Percentiles rank a stretch among this genome's conserved stretches.
phyloP scores from a whole-genome alignment of 2,113 vertebrate genomes.

The Maccullochella peelii region DNA sequence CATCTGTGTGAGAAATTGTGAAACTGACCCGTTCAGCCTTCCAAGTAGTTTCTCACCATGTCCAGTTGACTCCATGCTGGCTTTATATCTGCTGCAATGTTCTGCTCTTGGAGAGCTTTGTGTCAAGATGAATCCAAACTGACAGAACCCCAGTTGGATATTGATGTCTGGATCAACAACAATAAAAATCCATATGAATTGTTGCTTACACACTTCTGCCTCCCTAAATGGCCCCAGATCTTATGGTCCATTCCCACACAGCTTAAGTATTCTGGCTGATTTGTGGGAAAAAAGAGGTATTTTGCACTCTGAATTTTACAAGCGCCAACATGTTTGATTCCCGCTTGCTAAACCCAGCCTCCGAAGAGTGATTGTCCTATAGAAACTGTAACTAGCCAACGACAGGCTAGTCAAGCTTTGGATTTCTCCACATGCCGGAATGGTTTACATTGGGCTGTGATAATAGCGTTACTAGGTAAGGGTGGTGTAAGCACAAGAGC shows the following conservation, averaged over 20 bases:
- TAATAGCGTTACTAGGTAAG: neutral
- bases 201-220: conserved; percentile 39
- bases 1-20: conserved; percentile 54
- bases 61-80: conserved; percentile 49
- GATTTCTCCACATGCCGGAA: neutral
- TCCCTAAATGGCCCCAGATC: conserved; percentile 33
- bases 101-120: conserved; percentile 34
- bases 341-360: neutral
- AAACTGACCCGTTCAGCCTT: conserved; percentile 46
- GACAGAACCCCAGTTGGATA: conserved; percentile 54
- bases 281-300: neutral
- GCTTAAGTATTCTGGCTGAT: conserved; percentile 9
- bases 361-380: neutral
- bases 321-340: neutral
- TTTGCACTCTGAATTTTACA: conserved; percentile 6
- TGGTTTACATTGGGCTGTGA: neutral
- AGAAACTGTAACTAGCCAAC: neutral
- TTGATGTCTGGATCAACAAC: conserved; percentile 70
- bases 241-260: conserved; percentile 6
- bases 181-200: conserved; percentile 63
- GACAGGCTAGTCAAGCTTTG: neutral
- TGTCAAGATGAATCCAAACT: conserved; percentile 58
- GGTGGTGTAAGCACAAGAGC: too few relatives aligned
- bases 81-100: conserved; percentile 39
- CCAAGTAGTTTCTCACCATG: conserved; percentile 37